A percentile compares a stretch with the other conserved stretches of the same genome.
Evolutionary conservation across 2,797 vertebrate species (phyloP).

Genomic region (Bradypodion pumilum): DNA sequence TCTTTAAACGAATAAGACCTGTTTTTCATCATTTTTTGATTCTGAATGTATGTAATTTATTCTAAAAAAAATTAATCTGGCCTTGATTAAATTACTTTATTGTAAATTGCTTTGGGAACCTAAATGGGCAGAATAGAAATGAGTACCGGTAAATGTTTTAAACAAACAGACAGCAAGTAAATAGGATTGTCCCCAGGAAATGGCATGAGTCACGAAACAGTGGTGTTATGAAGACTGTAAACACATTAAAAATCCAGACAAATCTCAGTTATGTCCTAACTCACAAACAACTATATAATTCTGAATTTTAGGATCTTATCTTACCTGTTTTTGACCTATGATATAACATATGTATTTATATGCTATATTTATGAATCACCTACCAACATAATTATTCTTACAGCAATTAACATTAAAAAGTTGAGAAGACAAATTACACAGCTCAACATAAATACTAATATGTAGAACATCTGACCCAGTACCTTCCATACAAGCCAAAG

Average conservation of each 20-base stretch:
- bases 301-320: neutral
- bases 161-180: too few species aligned
- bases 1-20: too few species aligned
- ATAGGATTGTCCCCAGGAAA: too few species aligned
- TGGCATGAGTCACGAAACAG: neutral
- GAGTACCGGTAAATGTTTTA: too few species aligned
- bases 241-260: neutral
- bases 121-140: too few species aligned
- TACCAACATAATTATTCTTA: neutral
- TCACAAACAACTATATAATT: neutral
- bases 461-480: neutral
- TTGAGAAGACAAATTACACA: neutral
- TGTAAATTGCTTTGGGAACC: too few species aligned
- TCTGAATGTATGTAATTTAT: too few species aligned
- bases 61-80: too few species aligned
- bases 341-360: neutral
- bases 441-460: neutral
- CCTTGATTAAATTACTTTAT: too few species aligned
- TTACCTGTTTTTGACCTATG: neutral
- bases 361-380: neutral
- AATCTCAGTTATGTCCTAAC: neutral
- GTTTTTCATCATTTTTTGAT: too few species aligned
- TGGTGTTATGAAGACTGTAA: neutral
- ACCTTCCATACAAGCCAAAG: neutral
- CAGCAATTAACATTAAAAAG: neutral